Evolutionary conservation across 2,797 vertebrate genomes (phyloP), one percentile per base, ranked within the genome.

Genomic region (Gobio occitaniae): DNA sequence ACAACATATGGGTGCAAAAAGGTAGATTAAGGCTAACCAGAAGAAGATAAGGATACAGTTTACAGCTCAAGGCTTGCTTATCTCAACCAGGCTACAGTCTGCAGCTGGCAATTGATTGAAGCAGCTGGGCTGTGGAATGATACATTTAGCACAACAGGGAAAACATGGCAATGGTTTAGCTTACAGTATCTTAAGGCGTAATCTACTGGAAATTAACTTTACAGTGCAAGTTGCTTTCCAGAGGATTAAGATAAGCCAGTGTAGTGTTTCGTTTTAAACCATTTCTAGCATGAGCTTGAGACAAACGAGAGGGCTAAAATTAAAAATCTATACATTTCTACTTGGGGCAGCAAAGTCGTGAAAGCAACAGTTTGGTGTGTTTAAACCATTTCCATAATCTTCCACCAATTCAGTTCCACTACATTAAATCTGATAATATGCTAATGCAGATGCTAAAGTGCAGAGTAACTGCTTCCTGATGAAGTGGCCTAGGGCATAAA

Each of bases 21-120:
- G 59, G 41, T 48, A 69, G 69, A 71, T 75, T 66, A 21, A 16
- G 17, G 56, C 41, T 29, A 48, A 38, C 77, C 25, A 52, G 74
- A 41, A 76, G 78, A 59, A 48, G 65, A 86, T 86, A 88, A 89
- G 87, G 87, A 91, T 75, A 72, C 21, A 76, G 29, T 8, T 52
- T 70, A 68, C 71, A 79, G 68, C 83, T 82, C 77, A 82, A 79
- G 38, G 61, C 74, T 71, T 56, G 78, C 11, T 81, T 70, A 50
- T 41, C 38, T 56, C 19, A 52, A 66, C 63, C 70, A 76, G 25
- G 48, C 25, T 82, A 50, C 61, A 80, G 63, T 54, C n/a, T 48
- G 44, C 47, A 50, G 65, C 86, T 75, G 68, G 16, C 19, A 59
- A 56, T 21, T 75, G 66, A 79, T 75, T 77, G 77, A 76, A 84